A percentile compares a stretch with the other conserved stretches of the same genome.
Evolutionary conservation across 2,888 invertebrate species (phyloP).

Genomic region (Nezara viridula): DNA sequence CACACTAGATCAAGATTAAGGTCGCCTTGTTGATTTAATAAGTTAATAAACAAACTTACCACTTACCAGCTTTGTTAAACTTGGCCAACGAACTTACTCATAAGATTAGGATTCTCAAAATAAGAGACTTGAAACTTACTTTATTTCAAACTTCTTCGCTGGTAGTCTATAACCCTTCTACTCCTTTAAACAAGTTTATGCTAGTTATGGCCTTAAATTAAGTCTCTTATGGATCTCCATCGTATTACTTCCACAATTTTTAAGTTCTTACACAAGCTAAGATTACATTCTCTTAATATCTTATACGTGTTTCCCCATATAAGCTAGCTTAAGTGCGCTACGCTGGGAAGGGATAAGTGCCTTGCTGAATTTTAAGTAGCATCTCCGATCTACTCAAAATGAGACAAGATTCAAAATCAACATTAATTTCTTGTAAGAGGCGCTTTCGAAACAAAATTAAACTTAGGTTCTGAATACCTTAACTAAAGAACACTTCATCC

Average conservation of each 20-base stretch:
- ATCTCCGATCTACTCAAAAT: too few relatives aligned
- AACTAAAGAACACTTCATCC: too few relatives aligned
- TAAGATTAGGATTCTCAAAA: conserved; percentile 6
- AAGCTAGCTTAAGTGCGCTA: neutral
- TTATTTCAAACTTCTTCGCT: neutral
- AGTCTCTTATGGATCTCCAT: neutral
- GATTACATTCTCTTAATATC: neutral
- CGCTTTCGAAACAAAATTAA: too few relatives aligned
- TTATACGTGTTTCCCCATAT: neutral
- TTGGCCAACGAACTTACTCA: neutral
- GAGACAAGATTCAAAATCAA: too few relatives aligned
- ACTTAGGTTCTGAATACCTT: too few relatives aligned
- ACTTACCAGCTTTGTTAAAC: conserved; percentile 17
- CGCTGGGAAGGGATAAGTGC: neutral
- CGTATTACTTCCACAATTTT: neutral
- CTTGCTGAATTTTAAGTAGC: neutral
- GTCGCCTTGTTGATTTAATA: neutral
- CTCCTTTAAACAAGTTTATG: conserved; percentile 3
- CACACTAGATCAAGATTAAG: neutral
- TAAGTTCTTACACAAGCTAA: neutral
- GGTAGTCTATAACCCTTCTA: neutral
- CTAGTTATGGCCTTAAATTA: neutral
- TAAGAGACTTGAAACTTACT: conserved; percentile 4
- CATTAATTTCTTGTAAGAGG: too few relatives aligned
- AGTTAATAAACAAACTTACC: neutral